Conservation (phyloP, 2,888 invertebrate genomes). For the Tricholauxania praeusta region DNA sequence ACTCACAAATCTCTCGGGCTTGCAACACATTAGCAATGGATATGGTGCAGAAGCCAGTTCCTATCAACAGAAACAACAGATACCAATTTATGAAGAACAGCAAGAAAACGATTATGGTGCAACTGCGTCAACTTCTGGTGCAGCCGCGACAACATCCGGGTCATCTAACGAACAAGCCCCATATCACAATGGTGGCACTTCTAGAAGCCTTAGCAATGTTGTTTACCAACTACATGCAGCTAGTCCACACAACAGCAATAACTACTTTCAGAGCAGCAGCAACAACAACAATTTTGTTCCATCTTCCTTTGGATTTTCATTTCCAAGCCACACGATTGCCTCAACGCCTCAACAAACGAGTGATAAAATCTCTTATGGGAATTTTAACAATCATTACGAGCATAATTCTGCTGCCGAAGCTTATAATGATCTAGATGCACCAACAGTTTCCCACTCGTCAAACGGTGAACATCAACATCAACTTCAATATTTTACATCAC, state of each 20-base stretch:
- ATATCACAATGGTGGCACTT: conserved; percentile 36
- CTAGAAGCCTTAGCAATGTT: conserved; percentile 47
- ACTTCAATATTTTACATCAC: conserved; percentile 38
- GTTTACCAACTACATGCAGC: conserved; percentile 58
- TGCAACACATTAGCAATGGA: conserved; percentile 59
- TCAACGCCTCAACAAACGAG: conserved; percentile 48
- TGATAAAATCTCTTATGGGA: conserved; percentile 63
- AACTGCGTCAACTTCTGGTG: conserved; percentile 39
- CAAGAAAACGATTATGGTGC: conserved; percentile 58
- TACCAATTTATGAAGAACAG: conserved; percentile 64
- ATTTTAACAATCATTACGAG: conserved; percentile 62
- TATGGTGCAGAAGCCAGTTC: conserved; percentile 45
- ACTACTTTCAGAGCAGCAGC: conserved; percentile 20
- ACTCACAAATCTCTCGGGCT: conserved; percentile 57
- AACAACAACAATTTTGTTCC: conserved; percentile 26
- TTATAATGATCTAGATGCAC: conserved; percentile 53
- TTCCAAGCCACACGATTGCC: conserved; percentile 40
- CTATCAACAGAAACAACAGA: conserved; percentile 39
- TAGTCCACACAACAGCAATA: conserved; percentile 48
- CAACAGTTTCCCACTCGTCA: conserved; percentile 42
- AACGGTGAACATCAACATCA: conserved; percentile 42
- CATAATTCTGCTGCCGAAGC: conserved; percentile 49
- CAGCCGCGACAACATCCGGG: conserved; percentile 33
- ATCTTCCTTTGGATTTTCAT: conserved; percentile 39
- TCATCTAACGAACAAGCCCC: conserved; percentile 18